Evolutionary conservation across 2,113 vertebrate genomes (phyloP).

Genomic region (Phalacrocorax carbo): DNA sequence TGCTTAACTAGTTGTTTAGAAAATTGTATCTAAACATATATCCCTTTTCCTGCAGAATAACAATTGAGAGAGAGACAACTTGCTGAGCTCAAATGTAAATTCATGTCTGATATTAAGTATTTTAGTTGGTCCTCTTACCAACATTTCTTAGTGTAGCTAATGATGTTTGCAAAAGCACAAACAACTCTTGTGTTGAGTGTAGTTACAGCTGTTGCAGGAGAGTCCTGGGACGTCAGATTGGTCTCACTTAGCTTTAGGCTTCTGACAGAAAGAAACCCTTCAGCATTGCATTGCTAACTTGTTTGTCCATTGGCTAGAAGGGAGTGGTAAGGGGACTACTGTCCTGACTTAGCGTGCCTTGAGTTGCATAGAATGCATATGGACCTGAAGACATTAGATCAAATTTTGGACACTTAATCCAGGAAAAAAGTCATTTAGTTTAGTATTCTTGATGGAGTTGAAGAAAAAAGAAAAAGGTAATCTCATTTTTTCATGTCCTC

Average conservation of each 20-base stretch:
- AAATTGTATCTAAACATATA: not conserved
- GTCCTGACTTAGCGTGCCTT: not conserved
- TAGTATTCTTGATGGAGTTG: not conserved
- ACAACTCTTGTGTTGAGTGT: not conserved
- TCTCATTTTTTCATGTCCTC: not conserved
- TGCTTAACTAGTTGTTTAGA: not conserved
- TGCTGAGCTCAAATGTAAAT: not conserved
- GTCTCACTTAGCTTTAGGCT: not conserved
- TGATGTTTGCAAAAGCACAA: not conserved
- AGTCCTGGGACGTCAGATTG: not conserved
- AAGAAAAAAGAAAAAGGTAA: not conserved
- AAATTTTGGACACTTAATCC: not conserved
- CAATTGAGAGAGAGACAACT: not conserved
- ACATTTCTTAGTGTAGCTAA: not conserved
- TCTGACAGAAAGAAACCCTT: not conserved
- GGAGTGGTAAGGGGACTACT: not conserved
- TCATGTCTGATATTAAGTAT: not conserved
- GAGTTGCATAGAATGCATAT: not conserved
- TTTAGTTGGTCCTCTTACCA: not conserved
- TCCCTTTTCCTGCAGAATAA: not conserved
- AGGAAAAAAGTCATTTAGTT: not conserved
- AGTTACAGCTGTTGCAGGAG: not conserved
- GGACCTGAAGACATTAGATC: not conserved
- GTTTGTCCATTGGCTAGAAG: not conserved
- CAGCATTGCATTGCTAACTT: not conserved